Evolutionary conservation across 2,888 invertebrate genomes (phyloP).

Genomic region (Rhagonycha fulva): DNA sequence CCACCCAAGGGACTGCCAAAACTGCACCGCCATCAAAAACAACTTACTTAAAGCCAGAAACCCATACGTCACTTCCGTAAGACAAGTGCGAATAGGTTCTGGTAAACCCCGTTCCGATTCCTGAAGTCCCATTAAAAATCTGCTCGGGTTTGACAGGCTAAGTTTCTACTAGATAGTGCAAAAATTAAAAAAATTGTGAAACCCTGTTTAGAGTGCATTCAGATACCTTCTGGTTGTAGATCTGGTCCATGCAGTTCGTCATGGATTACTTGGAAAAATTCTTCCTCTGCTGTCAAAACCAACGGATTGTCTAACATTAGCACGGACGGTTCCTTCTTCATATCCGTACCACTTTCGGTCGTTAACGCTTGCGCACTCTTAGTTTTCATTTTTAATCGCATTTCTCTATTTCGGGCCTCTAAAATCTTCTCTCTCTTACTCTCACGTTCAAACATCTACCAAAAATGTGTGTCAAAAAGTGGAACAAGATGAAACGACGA

Average conservation of each 20-base stretch:
- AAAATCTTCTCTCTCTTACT: constrained; percentile 87
- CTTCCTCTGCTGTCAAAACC: constrained; percentile 42
- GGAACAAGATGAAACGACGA: not conserved
- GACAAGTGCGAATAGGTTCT: no score
- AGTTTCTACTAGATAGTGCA: no score
- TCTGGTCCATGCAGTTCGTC: constrained; percentile 32
- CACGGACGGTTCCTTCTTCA: constrained; percentile 18
- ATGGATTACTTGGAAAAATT: constrained; percentile 45
- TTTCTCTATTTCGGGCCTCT: constrained; percentile 83
- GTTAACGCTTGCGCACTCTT: constrained; percentile 21
- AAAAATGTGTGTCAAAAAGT: not conserved
- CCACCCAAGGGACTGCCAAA: no score
- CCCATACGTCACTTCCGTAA: no score
- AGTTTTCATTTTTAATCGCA: constrained; percentile 52
- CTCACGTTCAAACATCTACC: constrained; percentile 82
- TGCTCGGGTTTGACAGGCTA: no score
- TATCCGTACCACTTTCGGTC: constrained; percentile 32
- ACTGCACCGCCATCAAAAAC: no score
- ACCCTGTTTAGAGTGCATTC: no score
- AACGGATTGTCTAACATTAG: constrained; percentile 19
- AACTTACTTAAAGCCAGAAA: no score
- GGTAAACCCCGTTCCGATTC: no score
- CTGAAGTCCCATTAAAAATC: no score
- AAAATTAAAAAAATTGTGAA: no score
- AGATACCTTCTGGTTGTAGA: constrained; percentile 27